phyloP scores from a whole-genome alignment of 1,140 invertebrate genomes.

The Hyles euphorbiae region DNA sequence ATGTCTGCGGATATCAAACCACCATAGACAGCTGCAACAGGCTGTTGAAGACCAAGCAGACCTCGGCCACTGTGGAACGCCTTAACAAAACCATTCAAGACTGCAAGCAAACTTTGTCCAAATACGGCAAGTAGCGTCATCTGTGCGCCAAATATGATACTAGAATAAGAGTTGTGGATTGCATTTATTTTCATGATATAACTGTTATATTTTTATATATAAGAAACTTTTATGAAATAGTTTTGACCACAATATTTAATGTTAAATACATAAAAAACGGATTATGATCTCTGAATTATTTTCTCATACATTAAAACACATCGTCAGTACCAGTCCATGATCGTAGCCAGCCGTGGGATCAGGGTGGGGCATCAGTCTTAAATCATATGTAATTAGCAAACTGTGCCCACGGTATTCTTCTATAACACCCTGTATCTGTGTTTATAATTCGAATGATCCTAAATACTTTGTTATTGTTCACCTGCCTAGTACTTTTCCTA shows the following conservation, averaged over 20 bases:
- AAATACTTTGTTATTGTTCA: too few relatives aligned
- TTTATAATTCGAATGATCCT: too few relatives aligned
- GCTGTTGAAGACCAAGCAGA: conserved; percentile 79
- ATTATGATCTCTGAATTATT: too few relatives aligned
- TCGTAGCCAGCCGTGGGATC: too few relatives aligned
- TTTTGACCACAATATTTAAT: not conserved
- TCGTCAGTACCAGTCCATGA: too few relatives aligned
- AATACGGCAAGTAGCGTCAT: conserved; percentile 52
- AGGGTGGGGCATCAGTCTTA: too few relatives aligned
- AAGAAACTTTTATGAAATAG: not conserved
- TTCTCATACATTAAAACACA: too few relatives aligned
- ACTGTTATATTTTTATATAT: conserved; percentile 14
- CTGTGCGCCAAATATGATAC: conserved; percentile 2
- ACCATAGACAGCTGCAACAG: conserved; percentile 80
- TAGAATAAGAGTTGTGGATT: conserved; percentile 19
- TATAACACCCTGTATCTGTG: too few relatives aligned
- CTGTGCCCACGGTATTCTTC: too few relatives aligned
- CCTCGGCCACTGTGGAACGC: conserved; percentile 84
- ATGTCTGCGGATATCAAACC: conserved; percentile 85
- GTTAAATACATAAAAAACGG: too few relatives aligned
- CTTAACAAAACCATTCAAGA: conserved; percentile 82
- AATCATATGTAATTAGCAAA: too few relatives aligned
- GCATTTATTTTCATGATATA: conserved; percentile 35
- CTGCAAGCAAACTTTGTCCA: conserved; percentile 77
- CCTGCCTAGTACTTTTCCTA: too few relatives aligned